Evolutionary conservation across 2,888 invertebrate genomes (phyloP).

Genomic region (Callosobruchus maculatus): DNA sequence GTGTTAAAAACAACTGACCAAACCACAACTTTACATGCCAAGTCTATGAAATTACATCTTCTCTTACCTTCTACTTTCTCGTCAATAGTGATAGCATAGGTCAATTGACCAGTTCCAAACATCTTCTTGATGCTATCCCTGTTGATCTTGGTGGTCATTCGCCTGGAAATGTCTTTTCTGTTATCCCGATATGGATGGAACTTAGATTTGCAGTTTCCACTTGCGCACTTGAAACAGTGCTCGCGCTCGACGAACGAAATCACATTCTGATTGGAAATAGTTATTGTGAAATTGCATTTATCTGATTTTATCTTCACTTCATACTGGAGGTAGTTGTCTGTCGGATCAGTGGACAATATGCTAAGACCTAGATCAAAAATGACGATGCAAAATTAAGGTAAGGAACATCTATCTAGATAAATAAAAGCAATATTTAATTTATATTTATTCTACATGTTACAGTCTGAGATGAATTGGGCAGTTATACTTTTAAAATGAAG

Average conservation of each 20-base stretch:
- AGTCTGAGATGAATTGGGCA: too few species aligned
- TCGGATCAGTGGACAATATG: constrained; percentile 16
- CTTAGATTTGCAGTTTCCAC: constrained; percentile 19
- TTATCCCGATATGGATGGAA: constrained; percentile 21
- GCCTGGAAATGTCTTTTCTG: constrained; percentile 19
- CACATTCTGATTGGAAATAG: constrained; percentile 16
- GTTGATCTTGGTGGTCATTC: constrained; percentile 24
- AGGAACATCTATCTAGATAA: too few species aligned
- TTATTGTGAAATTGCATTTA: constrained; percentile 18
- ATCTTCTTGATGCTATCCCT: constrained; percentile 20
- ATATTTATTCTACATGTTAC: too few species aligned
- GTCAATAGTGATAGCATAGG: constrained; percentile 18
- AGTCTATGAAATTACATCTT: not conserved
- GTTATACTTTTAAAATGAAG: too few species aligned
- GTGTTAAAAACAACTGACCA: too few species aligned
- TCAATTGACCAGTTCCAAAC: constrained; percentile 19
- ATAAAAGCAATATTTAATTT: too few species aligned
- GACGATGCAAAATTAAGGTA: too few species aligned
- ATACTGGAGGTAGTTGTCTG: constrained; percentile 14
- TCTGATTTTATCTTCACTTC: constrained; percentile 19
- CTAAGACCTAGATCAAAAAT: constrained; percentile 11
- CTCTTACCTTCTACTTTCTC: constrained; percentile 16
- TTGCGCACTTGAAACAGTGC: constrained; percentile 22
- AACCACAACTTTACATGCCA: too few species aligned
- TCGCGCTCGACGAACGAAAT: constrained; percentile 20